Evolutionary conservation across 2,888 invertebrate species (phyloP), one percentile per base, ranked within the genome.

Genomic region (Labia minor): DNA sequence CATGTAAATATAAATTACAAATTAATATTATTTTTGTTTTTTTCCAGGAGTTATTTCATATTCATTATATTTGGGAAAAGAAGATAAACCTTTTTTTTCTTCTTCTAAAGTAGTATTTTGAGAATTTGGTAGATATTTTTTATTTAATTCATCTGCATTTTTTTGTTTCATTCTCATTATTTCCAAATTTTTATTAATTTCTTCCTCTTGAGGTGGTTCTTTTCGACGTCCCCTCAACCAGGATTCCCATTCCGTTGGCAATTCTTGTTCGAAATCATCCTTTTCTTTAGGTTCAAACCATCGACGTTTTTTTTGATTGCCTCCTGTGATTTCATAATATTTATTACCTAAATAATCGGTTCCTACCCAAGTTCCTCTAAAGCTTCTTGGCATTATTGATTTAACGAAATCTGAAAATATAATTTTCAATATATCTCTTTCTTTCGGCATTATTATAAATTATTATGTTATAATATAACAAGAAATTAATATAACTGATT

Each of bases 191-290:
- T 78, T 80, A 10, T 82, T 78, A 8, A 92, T 79, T 78, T 93
- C 92, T 70, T 88, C 87, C 69, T 81, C 83, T 0, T 85, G 82
- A 0, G 93, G 93, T 62, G 90, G 86, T 0, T 84, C 81, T 1
- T 72, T 73, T 72, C 86, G 81, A 72, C 87, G 78, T 71, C 83
- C 82, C 71, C 93, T 80, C 63, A 94, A 78, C 93, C 93, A 94
- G 6, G 92, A 81, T 75, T 92, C 90, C 94, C 94, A 94, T 78
- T 93, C 93, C 0, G 89, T 84, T 0, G 93, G 90, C 72, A 90
- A 74, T 73, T 90, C 89, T 74, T 87, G 85, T 70, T 87, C 83
- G 72, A 88, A 89, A 20, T 81, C 76, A 68, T 86, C 83, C 61
- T 81, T 80, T 18, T 83, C 82, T 62, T 81, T 79, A 0, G 91